phyloP scores from a whole-genome alignment of 2,888 invertebrate species.

The Psylliodes chrysocephalus region DNA sequence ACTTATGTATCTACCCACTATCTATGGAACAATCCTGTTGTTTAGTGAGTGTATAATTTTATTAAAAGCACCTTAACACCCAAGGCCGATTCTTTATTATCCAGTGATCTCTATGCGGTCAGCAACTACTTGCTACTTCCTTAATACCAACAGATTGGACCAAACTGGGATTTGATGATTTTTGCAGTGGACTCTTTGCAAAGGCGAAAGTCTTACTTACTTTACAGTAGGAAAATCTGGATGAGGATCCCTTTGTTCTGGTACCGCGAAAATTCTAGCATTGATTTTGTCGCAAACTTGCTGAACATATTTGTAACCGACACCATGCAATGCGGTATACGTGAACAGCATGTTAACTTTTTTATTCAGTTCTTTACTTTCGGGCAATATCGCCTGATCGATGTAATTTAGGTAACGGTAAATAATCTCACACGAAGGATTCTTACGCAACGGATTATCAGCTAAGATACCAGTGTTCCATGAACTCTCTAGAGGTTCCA shows the following conservation, averaged over 20 bases:
- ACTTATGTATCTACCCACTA: too few species aligned
- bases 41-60: too few species aligned
- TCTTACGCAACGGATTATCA: conserved; percentile 67
- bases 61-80: too few species aligned
- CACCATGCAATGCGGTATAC: conserved; percentile 98
- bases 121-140: too few species aligned
- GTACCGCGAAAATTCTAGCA: conserved; percentile 76
- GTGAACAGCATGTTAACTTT: conserved; percentile 72
- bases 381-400: conserved; percentile 66
- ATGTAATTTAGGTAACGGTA: conserved; percentile 75
- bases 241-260: conserved; percentile 86
- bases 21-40: too few species aligned
- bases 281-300: conserved; percentile 80
- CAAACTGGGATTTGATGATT: too few species aligned
- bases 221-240: conserved; percentile 97
- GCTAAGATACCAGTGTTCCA: conserved; percentile 78
- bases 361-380: conserved; percentile 68
- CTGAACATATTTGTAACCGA: conserved; percentile 83
- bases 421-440: conserved; percentile 78
- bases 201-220: conserved; percentile 52
- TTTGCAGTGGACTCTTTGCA: too few species aligned
- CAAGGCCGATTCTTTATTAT: not conserved
- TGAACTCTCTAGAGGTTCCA: conserved; percentile 79
- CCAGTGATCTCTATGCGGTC: too few species aligned
- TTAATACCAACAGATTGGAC: too few species aligned